Percentiles rank a stretch among this genome's conserved stretches.
Evolutionary conservation across 2,888 invertebrate species (phyloP).

Genomic region (Agrotis segetum): DNA sequence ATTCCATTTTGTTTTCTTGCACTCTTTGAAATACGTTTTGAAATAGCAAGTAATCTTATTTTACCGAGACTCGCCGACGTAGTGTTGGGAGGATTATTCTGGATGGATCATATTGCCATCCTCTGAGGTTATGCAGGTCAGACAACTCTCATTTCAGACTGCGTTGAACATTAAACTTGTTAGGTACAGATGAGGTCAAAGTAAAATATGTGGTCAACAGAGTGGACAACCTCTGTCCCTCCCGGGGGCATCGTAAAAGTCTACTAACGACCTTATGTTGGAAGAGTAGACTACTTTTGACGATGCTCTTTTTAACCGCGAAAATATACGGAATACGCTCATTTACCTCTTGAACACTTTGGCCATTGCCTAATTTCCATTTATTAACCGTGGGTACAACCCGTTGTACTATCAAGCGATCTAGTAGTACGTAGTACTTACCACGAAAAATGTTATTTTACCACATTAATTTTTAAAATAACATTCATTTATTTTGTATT

Average conservation of each 20-base stretch:
- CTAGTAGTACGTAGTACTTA: no score
- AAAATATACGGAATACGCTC: neutral
- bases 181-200: neutral
- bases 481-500: no score
- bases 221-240: neutral
- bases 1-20: neutral
- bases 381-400: neutral
- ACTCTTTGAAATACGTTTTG: neutral
- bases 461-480: no score
- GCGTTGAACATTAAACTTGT: slow-evolving; percentile 17
- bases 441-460: no score
- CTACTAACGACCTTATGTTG: neutral
- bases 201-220: slow-evolving; percentile 23
- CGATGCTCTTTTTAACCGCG: neutral
- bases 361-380: neutral
- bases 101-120: slow-evolving; percentile 11
- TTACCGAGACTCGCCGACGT: slow-evolving; percentile 9
- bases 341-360: neutral
- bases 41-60: slow-evolving; percentile 6
- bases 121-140: slow-evolving; percentile 18
- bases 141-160: neutral
- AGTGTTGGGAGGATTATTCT: slow-evolving; percentile 5
- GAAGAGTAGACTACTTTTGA: neutral
- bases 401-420: no score
- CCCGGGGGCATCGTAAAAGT: neutral